These are phyloP conservation scores for Dasyurus viverrinus DNA, from an alignment of 2,113 vertebrate species.

Conservation along the genomic window DNA sequence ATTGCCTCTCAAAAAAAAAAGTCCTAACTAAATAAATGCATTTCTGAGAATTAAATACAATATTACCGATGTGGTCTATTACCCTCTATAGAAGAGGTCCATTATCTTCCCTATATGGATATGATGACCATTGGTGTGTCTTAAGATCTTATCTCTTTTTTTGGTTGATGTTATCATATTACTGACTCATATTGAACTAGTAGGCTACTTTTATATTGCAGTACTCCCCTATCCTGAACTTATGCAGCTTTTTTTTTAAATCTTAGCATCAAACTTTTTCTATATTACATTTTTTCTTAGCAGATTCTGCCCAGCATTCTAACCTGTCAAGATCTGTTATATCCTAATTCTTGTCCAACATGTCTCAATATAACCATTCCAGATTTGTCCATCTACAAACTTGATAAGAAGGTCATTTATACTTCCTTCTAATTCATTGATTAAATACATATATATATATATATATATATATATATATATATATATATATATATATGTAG, in stretches of 20 bases:
- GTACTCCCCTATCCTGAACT: neutral
- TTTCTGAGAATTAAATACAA: neutral
- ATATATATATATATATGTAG: neutral
- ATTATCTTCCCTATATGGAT: no score
- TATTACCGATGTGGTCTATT: neutral
- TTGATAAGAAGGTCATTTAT: neutral
- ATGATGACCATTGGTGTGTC: no score
- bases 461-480: no score
- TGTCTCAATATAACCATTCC: neutral
- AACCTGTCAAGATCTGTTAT: neutral
- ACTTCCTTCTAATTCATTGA: neutral
- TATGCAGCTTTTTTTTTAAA: neutral
- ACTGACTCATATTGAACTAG: neutral
- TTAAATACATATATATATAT: neutral
- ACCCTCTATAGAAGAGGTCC: no score
- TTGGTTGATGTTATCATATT: no score
- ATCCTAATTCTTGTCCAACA: neutral
- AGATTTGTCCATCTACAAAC: neutral
- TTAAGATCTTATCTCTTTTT: no score
- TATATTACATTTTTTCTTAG: neutral
- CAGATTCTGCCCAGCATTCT: neutral
- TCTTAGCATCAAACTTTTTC: neutral
- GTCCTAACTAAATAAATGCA: neutral
- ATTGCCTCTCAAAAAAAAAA: no score
- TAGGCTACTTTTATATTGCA: neutral